phyloP scores from a whole-genome alignment of 2,797 vertebrate species.

The Acanthornis magna region DNA sequence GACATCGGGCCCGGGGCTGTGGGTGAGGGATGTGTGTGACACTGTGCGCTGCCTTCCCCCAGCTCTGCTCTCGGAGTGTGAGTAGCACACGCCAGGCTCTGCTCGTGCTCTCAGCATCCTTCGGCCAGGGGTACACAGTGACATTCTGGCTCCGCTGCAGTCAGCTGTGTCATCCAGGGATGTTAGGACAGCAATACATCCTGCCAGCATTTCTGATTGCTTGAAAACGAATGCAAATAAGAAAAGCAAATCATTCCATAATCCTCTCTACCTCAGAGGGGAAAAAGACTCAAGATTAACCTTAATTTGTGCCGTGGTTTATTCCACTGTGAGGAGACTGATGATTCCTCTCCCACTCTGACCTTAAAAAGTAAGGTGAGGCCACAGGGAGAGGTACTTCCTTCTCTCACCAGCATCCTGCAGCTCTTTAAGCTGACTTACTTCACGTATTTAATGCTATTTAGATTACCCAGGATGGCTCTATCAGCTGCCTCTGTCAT shows the following conservation, averaged over 20 bases:
- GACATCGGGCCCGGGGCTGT: neutral
- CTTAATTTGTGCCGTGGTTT: neutral
- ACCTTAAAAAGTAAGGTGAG: neutral
- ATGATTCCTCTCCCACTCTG: neutral
- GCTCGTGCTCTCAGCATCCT: fast-evolving
- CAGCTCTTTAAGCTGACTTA: neutral
- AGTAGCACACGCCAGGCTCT: no score
- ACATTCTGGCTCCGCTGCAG: neutral
- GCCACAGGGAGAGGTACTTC: neutral
- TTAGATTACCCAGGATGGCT: neutral
- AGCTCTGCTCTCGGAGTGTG: neutral
- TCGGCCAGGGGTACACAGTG: fast-evolving
- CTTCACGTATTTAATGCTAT: neutral
- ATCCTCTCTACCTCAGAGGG: neutral
- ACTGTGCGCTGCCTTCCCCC: fast-evolving
- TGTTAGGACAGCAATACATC: neutral
- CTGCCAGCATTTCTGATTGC: neutral
- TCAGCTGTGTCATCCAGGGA: neutral
- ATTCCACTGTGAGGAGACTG: neutral
- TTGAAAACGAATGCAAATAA: neutral
- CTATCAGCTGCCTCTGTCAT: neutral
- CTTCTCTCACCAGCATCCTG: neutral
- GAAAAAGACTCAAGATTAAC: neutral
- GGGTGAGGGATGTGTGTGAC: neutral
- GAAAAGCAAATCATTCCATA: neutral